Evolutionary conservation across 2,797 vertebrate species (phyloP).

Genomic region (Tarsius wallacei): DNA sequence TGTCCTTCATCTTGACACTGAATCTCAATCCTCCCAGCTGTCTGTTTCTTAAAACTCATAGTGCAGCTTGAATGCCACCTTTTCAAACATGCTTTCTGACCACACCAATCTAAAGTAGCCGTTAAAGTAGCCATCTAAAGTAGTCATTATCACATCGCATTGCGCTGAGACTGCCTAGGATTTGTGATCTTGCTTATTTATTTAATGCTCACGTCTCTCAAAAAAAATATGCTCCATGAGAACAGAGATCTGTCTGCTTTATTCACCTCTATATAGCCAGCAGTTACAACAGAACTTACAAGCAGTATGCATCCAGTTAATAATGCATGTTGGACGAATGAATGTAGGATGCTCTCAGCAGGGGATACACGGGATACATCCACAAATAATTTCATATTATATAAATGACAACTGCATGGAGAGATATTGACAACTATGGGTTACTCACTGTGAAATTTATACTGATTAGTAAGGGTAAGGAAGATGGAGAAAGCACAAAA

Average conservation of each 20-base stretch:
- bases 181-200: background rate
- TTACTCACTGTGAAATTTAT: background rate
- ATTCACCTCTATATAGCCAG: background rate
- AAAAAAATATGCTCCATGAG: background rate
- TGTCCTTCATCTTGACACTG: background rate
- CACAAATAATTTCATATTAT: background rate
- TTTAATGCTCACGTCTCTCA: background rate
- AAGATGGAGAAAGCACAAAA: background rate
- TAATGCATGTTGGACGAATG: background rate
- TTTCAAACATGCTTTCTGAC: conserved; percentile 7
- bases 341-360: background rate
- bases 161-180: background rate
- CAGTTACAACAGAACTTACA: background rate
- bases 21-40: background rate
- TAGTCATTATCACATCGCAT: background rate
- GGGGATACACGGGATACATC: background rate
- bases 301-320: background rate
- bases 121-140: background rate
- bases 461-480: background rate
- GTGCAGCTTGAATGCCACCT: background rate
- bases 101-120: background rate
- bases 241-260: background rate
- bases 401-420: background rate
- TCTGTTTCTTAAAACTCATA: conserved; percentile 9
- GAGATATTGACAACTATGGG: background rate